Evolutionary conservation across 1,140 invertebrate genomes (phyloP).

Genomic region (Temnothorax nylanderi): DNA sequence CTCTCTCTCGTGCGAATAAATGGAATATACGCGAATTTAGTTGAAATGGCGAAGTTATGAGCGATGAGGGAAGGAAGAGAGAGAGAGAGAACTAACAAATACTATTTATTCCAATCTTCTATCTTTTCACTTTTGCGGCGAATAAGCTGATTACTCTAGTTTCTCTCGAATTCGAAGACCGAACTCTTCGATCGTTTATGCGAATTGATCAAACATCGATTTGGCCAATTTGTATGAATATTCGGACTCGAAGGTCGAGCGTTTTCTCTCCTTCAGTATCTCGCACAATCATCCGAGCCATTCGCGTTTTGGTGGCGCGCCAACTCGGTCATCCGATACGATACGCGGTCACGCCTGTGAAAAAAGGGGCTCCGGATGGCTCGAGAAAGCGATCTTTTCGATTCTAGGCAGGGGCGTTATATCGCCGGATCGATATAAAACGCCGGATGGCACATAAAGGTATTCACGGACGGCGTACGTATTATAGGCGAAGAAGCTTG

Average conservation of each 20-base stretch:
- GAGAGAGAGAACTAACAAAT: neutral
- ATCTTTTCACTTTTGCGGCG: neutral
- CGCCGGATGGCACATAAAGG: neutral
- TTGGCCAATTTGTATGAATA: neutral
- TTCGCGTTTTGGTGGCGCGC: constrained; percentile 36
- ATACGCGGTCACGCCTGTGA: neutral
- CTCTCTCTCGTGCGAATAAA: no score
- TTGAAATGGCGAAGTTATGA: neutral
- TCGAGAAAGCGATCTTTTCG: neutral
- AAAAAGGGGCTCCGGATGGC: neutral
- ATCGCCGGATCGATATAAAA: constrained; percentile 46
- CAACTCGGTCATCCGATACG: constrained; percentile 52
- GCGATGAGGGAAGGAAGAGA: no score
- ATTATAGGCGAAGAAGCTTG: neutral
- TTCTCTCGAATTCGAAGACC: neutral
- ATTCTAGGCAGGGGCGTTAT: constrained; percentile 5
- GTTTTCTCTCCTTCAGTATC: neutral
- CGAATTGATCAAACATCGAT: neutral
- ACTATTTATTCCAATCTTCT: neutral
- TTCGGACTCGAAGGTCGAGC: neutral
- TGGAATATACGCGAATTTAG: neutral
- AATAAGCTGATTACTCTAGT: neutral
- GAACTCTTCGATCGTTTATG: neutral
- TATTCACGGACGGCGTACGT: constrained; percentile 6
- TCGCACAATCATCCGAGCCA: neutral